Base-by-base conservation (phyloP, 92 coral and sea anemone genomes). In the Virgularia gustaviana region DNA sequence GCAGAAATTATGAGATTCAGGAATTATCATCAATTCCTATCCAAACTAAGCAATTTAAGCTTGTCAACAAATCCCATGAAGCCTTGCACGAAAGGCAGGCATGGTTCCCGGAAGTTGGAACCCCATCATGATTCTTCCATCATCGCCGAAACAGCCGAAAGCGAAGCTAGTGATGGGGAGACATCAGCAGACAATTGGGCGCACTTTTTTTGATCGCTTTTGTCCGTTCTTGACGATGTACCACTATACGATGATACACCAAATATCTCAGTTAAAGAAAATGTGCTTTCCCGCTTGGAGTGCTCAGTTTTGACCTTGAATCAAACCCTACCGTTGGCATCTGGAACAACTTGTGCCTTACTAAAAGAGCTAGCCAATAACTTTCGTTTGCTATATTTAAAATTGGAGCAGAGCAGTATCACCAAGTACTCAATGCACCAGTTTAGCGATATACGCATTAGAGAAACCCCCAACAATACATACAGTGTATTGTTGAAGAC, bases 331-430 rank as follows among this genome's bases (percentile, higher is more conserved):
- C 62, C 63, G 57, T 42, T 24, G 11, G 57, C 57, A 4, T 52
- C 75, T 42, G 57, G 59, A 5, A 32, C 30, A 22, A 9, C 33
- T 0, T 70, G 39, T 56, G 16, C 75, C 29, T 70, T 70, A 13
- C 62, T 70, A 6, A 45, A 33, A 56, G 75, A 70, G 36, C 39
- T 70, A 38, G 36, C 63, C 45, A 49, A 39, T 33, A 70, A 70
- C 29, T 70, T 70, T 49, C 62, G 63, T 39, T 29, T 70, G 33
- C 63, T 70, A 7, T 36, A 34, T 51, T 35, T 70, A 25, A 56
- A 47, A 45, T 15, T 52, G n/a, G 32, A 56, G 62, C 24, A 56
- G 62, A 56, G 32, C 51, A 43, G n/a, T 43, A 13, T 43, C 51
- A 43, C 20, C 51, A 43, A 43, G 20, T 22, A 43, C 51, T 43